phyloP scores from a whole-genome alignment of 2,797 vertebrate species.

The Pelobates cultripes region DNA sequence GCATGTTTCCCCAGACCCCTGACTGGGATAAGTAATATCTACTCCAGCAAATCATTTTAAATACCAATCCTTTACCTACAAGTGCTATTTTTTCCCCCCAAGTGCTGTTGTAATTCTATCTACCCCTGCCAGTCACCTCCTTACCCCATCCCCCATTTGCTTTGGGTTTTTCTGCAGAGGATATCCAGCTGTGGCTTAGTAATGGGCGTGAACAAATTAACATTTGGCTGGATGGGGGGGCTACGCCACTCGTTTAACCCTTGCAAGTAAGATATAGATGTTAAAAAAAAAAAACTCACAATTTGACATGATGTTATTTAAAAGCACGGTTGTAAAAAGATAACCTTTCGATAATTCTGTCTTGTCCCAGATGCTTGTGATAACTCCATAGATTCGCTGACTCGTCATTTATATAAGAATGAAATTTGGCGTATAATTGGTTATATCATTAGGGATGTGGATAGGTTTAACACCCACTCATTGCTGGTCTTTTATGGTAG shows the following conservation, averaged over 20 bases:
- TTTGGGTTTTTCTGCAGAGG: conserved; percentile 14
- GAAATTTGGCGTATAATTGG: background rate
- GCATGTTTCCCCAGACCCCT: conserved; percentile 63
- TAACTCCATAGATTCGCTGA: background rate
- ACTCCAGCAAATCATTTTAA: conserved; percentile 68
- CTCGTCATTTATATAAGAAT: background rate
- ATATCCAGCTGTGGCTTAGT: conserved; percentile 39
- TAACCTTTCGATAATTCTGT: background rate
- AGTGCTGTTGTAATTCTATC: conserved; percentile 58
- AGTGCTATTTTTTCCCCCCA: conserved; percentile 60
- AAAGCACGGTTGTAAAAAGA: background rate
- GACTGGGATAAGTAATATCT: conserved; percentile 68
- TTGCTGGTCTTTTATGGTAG: background rate
- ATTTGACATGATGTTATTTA: background rate
- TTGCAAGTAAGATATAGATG: conserved; percentile 27
- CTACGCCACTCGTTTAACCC: conserved; percentile 41
- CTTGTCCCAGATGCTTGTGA: background rate
- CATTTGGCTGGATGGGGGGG: conserved; percentile 2
- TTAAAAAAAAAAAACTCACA: background rate
- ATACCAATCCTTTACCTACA: conserved; percentile 66
- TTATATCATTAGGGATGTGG: background rate
- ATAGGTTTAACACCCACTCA: background rate
- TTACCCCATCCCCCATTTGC: background rate
- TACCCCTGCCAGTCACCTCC: conserved; percentile 21
- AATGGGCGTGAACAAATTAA: conserved; percentile 34